These are phyloP conservation scores for Mesorhabditis spiculigera DNA, from an alignment of 2,888 invertebrate genomes.

Conservation along the genomic window DNA sequence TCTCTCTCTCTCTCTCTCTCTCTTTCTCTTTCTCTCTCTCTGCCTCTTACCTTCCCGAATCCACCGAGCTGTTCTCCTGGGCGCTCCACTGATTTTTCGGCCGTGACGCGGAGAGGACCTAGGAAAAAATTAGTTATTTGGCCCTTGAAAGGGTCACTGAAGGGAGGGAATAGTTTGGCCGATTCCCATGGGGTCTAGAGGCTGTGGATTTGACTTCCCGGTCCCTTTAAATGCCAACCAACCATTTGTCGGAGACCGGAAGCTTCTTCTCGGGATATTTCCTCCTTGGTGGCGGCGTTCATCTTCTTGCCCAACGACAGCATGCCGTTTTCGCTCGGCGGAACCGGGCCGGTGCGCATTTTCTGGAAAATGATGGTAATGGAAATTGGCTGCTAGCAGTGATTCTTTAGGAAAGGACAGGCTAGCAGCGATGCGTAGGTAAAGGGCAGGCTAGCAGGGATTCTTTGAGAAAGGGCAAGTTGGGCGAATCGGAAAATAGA, in stretches of 20 bases:
- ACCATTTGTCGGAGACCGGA: not conserved
- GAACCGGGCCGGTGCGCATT: constrained; percentile 3
- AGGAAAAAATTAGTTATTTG: not conserved
- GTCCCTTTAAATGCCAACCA: not conserved
- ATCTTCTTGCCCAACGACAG: not conserved
- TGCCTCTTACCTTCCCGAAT: not conserved
- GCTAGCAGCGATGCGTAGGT: too few relatives aligned
- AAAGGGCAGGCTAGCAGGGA: too few relatives aligned
- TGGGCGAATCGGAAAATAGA: too few relatives aligned
- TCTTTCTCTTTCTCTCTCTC: too few relatives aligned
- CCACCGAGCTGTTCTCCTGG: constrained; percentile 5
- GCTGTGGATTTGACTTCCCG: not conserved
- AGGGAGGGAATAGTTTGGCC: not conserved
- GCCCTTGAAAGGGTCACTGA: not conserved
- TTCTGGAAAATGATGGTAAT: not conserved
- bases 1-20: too few relatives aligned
- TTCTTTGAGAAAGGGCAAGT: too few relatives aligned
- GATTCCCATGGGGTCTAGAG: not conserved
- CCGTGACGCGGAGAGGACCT: constrained; percentile 1
- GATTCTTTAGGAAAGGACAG: too few relatives aligned
- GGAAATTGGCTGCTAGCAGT: too few relatives aligned
- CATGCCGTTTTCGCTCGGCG: not conserved
- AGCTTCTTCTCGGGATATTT: not conserved
- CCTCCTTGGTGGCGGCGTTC: constrained; percentile 1
- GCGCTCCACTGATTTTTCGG: constrained; percentile 3